These are phyloP conservation scores for Theonella swinhoei DNA, from an alignment of 37 sponge, comb jelly and placozoan genomes.

Conservation along the genomic window DNA sequence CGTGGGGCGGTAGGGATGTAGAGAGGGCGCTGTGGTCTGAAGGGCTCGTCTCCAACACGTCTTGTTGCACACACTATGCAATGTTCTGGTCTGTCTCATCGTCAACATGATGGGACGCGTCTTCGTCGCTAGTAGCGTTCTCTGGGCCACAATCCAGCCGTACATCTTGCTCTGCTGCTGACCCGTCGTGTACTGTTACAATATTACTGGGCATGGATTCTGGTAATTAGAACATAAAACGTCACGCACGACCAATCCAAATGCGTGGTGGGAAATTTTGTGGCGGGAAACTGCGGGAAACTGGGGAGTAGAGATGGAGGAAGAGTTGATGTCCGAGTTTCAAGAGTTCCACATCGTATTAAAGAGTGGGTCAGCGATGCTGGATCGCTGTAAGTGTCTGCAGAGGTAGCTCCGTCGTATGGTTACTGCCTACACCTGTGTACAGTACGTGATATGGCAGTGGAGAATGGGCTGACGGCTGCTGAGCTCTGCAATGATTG, in stretches of 20 bases:
- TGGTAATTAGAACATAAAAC: no score
- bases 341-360: conserved; percentile 14
- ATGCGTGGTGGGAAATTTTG: not conserved
- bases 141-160: no score
- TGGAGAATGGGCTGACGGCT: not conserved
- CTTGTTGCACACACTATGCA: no score
- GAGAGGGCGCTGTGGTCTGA: not conserved
- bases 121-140: no score
- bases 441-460: conserved; percentile 23
- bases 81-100: no score
- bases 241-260: no score
- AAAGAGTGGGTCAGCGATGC: not conserved
- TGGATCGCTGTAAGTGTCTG: conserved; percentile 33
- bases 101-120: no score
- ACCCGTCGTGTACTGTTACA: no score
- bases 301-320: not conserved
- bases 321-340: conserved; percentile 5
- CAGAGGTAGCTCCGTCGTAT: not conserved
- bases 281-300: conserved; percentile 32
- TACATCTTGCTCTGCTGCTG: no score
- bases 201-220: no score
- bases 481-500: conserved; percentile 30
- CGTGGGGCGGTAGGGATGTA: not conserved
- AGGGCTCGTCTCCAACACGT: no score
- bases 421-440: not conserved